phyloP scores from a whole-genome alignment of 2,797 vertebrate genomes.

The Cryptoblepharus egeriae region DNA sequence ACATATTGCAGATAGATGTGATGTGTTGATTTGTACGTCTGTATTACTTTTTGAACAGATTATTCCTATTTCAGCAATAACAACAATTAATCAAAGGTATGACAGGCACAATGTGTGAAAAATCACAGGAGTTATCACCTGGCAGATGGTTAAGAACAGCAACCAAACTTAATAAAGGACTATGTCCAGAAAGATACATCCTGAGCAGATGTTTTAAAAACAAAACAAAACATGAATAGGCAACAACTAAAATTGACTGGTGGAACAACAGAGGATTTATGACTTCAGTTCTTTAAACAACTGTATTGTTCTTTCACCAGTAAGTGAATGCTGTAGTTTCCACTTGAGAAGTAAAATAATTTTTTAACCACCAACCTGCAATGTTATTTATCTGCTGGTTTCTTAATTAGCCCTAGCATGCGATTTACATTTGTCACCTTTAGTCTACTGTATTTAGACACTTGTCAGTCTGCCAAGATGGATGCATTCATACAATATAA shows the following conservation, averaged over 20 bases:
- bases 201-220: background rate
- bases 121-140: constrained; percentile 12
- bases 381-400: background rate
- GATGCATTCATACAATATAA: too few relatives aligned
- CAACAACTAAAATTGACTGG: background rate
- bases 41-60: constrained; percentile 25
- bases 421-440: background rate
- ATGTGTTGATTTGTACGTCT: constrained; percentile 19
- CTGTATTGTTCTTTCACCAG: background rate
- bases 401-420: background rate
- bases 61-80: constrained; percentile 28
- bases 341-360: background rate
- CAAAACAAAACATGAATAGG: background rate
- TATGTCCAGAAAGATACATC: constrained; percentile 28
- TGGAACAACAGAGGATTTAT: background rate
- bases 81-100: constrained; percentile 33
- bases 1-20: constrained; percentile 15
- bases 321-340: background rate
- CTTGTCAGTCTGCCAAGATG: background rate
- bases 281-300: background rate
- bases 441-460: background rate
- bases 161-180: constrained; percentile 26
- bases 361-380: background rate
- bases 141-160: constrained; percentile 19
- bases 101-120: constrained; percentile 22